A percentile compares a stretch with the other conserved stretches of the same genome.
Conservation (phyloP, 2,888 invertebrate species). For the Agonum fuliginosum region DNA sequence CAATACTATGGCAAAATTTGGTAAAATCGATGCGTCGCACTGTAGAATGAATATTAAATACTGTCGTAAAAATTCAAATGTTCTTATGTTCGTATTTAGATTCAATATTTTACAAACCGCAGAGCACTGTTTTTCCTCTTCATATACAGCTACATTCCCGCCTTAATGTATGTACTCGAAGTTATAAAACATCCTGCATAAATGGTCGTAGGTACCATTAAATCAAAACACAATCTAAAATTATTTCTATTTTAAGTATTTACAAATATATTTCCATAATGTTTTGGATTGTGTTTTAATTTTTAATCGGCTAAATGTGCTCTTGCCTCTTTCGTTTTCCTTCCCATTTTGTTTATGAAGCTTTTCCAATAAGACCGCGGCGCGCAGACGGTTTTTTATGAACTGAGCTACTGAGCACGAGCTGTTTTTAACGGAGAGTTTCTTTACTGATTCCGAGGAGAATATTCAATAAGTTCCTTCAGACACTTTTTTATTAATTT, state of each 20-base stretch:
- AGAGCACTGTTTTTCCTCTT: too few species aligned
- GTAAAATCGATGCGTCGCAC: too few species aligned
- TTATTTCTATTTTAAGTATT: slow-evolving; percentile 9
- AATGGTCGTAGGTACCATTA: too few species aligned
- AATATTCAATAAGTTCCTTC: slow-evolving; percentile 44
- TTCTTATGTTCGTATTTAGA: too few species aligned
- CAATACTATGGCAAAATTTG: too few species aligned
- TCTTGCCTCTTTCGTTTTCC: slow-evolving; percentile 1
- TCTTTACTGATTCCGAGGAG: slow-evolving; percentile 13
- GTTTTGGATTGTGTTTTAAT: slow-evolving; percentile 40
- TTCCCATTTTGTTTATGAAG: slow-evolving; percentile 35
- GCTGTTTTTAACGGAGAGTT: slow-evolving; percentile 26
- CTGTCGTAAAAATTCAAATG: too few species aligned
- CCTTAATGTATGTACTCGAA: too few species aligned
- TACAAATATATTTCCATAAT: too few species aligned
- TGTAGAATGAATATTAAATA: too few species aligned
- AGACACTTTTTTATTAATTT: slow-evolving; percentile 47
- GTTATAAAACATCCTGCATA: too few species aligned
- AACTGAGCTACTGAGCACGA: slow-evolving; percentile 30
- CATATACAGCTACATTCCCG: too few species aligned
- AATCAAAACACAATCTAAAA: slow-evolving; percentile 30
- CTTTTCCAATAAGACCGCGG: slow-evolving; percentile 31
- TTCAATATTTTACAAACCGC: too few species aligned
- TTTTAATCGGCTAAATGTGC: slow-evolving; percentile 21
- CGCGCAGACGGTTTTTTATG: slow-evolving; percentile 33